Conservation (phyloP, 1,140 invertebrate genomes). For the Copidosoma floridanum region DNA sequence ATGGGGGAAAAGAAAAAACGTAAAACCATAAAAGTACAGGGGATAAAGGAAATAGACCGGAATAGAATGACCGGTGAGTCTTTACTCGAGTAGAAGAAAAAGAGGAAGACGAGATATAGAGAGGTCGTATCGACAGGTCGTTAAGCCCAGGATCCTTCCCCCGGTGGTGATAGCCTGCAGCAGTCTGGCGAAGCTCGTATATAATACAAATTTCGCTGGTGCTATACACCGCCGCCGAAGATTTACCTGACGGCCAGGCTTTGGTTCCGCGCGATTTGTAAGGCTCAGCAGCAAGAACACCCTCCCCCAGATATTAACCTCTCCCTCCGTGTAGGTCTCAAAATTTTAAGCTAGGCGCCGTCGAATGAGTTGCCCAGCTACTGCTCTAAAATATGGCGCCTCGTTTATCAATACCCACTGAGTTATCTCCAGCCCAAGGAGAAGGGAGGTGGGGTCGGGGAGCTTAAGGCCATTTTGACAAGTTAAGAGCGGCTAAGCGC, state of each 20-base stretch:
- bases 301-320: slow-evolving; percentile 32
- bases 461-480: not conserved
- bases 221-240: slow-evolving; percentile 39
- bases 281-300: slow-evolving; percentile 45
- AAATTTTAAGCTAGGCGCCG: too few species aligned
- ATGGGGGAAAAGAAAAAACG: too few species aligned
- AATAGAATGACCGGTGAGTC: too few species aligned
- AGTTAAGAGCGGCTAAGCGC: not conserved
- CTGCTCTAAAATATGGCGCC: slow-evolving; percentile 12
- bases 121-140: slow-evolving; percentile 42
- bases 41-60: too few species aligned
- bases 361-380: not conserved
- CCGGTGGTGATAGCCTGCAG: slow-evolving; percentile 37
- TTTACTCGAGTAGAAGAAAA: slow-evolving; percentile 11
- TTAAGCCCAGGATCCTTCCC: slow-evolving; percentile 42
- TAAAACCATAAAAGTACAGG: too few species aligned
- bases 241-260: slow-evolving; percentile 48
- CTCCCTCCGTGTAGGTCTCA: too few species aligned
- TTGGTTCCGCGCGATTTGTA: slow-evolving; percentile 48
- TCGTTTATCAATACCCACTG: slow-evolving; percentile 15
- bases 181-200: slow-evolving; percentile 33
- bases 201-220: slow-evolving; percentile 38
- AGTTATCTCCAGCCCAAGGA: slow-evolving; percentile 25
- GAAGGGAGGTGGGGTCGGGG: too few species aligned
- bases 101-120: slow-evolving; percentile 6